Evolutionary conservation across 2,113 vertebrate species (phyloP).

Genomic region (Semicossyphus pulcher): DNA sequence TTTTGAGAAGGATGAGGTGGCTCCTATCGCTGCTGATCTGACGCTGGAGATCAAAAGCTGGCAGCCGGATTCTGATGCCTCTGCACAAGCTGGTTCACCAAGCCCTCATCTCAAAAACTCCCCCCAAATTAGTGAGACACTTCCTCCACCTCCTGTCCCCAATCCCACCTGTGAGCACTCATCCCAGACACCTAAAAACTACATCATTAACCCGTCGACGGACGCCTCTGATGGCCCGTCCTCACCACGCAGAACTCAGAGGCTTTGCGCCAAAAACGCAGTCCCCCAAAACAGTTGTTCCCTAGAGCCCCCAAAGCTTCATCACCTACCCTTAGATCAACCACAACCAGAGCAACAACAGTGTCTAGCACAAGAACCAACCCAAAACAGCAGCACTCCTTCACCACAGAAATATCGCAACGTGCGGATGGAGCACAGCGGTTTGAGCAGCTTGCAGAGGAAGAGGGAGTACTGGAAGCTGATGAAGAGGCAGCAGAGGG

Average conservation of each 20-base stretch:
- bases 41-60: slow-evolving; percentile 59
- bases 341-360: not conserved
- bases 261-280: slow-evolving; percentile 19
- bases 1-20: slow-evolving; percentile 26
- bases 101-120: slow-evolving; percentile 25
- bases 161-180: slow-evolving; percentile 30
- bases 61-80: slow-evolving; percentile 30
- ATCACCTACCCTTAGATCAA: slow-evolving; percentile 23
- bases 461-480: slow-evolving; percentile 86
- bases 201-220: slow-evolving; percentile 3
- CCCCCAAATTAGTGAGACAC: not conserved
- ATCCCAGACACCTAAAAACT: slow-evolving; percentile 16
- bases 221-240: not conserved
- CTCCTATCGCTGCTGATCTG: slow-evolving; percentile 46
- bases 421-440: not conserved
- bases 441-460: slow-evolving; percentile 69
- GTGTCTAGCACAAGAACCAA: not conserved
- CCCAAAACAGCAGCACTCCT: not conserved
- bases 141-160: slow-evolving; percentile 18
- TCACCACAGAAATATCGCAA: not conserved
- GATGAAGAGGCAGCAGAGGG: slow-evolving; percentile 84
- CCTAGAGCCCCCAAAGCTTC: slow-evolving; percentile 47
- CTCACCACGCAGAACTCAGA: slow-evolving; percentile 37
- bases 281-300: slow-evolving; percentile 40
- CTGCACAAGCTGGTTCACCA: not conserved